Conservation (phyloP, 2,888 invertebrate genomes). For the Drosophila birchii region DNA sequence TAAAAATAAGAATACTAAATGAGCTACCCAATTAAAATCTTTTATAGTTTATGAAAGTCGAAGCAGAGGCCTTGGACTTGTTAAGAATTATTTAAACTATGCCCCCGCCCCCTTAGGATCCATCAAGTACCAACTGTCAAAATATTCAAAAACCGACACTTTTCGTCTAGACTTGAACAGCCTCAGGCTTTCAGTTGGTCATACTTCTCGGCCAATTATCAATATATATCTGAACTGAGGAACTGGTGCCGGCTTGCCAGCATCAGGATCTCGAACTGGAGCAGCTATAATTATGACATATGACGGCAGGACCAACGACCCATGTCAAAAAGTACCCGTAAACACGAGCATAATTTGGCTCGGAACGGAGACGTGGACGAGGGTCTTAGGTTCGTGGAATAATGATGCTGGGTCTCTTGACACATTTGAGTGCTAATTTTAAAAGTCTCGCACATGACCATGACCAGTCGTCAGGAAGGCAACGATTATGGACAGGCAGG, state of each 20-base stretch:
- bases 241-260: slow-evolving; percentile 19
- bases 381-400: slow-evolving; percentile 65
- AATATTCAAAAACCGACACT: slow-evolving; percentile 57
- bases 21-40: not conserved
- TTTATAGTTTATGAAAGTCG: not conserved
- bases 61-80: not conserved
- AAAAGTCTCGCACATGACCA: slow-evolving; percentile 62
- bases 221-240: slow-evolving; percentile 40
- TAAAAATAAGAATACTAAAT: too few species aligned
- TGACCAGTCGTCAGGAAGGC: slow-evolving; percentile 7
- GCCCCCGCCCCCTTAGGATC: not conserved
- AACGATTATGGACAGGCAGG: slow-evolving; percentile 17
- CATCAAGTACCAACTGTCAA: slow-evolving; percentile 73
- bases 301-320: slow-evolving; percentile 61
- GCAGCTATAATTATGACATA: slow-evolving; percentile 75
- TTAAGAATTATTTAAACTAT: slow-evolving; percentile 26
- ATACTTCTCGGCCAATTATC: slow-evolving; percentile 65
- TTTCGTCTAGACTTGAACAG: slow-evolving; percentile 69
- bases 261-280: slow-evolving; percentile 32
- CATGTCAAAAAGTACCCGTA: slow-evolving; percentile 61
- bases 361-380: slow-evolving; percentile 26
- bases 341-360: slow-evolving; percentile 54
- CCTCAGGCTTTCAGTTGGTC: slow-evolving; percentile 58
- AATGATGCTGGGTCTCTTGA: slow-evolving; percentile 60
- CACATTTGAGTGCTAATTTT: slow-evolving; percentile 75